Evolutionary conservation across 2,113 vertebrate genomes (phyloP).

Genomic region (Potamarius usumacintae): DNA sequence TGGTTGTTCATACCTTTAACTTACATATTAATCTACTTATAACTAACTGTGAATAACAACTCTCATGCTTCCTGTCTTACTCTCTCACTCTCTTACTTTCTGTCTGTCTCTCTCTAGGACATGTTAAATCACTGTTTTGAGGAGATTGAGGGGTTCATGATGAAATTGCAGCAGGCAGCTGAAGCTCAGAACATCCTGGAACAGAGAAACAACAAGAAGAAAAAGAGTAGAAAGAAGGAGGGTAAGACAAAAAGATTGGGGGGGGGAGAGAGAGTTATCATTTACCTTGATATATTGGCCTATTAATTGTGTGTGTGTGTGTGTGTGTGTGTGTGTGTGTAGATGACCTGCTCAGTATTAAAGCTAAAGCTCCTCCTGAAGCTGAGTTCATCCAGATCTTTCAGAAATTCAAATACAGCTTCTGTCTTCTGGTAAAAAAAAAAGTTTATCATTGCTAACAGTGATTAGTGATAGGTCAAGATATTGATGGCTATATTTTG

Average conservation of each 20-base stretch:
- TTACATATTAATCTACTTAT: neutral
- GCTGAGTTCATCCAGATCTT: conserved; percentile 80
- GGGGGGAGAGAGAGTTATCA: neutral
- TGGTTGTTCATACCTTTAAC: conserved; percentile 17
- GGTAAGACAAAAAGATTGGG: neutral
- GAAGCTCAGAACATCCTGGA: conserved; percentile 79
- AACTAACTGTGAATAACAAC: neutral
- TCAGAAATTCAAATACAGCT: conserved; percentile 88
- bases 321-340: conserved; percentile 21
- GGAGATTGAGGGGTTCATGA: conserved; percentile 84
- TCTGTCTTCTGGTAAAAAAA: conserved; percentile 80
- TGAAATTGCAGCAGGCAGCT: conserved; percentile 80
- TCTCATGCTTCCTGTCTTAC: neutral
- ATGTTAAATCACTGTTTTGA: conserved; percentile 87
- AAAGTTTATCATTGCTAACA: no score
- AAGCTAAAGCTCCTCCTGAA: conserved; percentile 77
- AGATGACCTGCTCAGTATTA: conserved; percentile 80
- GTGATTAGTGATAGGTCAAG: no score
- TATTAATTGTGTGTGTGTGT: neutral
- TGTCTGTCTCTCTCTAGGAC: conserved; percentile 64
- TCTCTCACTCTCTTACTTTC: neutral
- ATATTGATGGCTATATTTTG: neutral
- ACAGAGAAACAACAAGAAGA: conserved; percentile 80
- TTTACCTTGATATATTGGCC: neutral
- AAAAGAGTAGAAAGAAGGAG: conserved; percentile 61